Conservation (phyloP, 2,888 invertebrate genomes). For the Podotricha telesiphe region DNA sequence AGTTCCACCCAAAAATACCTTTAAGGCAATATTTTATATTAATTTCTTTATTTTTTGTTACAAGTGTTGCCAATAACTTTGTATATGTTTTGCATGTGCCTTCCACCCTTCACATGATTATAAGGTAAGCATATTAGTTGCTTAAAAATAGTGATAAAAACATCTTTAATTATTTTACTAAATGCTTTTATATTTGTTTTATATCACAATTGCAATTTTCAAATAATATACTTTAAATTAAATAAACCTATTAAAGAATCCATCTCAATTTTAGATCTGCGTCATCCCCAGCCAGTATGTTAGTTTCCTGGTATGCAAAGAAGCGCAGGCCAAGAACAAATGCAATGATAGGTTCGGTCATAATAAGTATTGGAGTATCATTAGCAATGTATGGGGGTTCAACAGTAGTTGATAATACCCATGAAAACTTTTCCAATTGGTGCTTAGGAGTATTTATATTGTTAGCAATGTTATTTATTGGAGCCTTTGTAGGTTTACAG, state of each 20-base stretch:
- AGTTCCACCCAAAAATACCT: constrained; percentile 74
- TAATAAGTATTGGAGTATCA: constrained; percentile 69
- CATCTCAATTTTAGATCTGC: constrained; percentile 63
- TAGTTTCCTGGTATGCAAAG: constrained; percentile 70
- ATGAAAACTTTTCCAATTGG: constrained; percentile 68
- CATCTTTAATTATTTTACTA: too few relatives aligned
- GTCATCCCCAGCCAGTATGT: constrained; percentile 75
- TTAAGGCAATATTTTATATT: constrained; percentile 68
- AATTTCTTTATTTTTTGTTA: constrained; percentile 72
- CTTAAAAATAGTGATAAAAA: not conserved
- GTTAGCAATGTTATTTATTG: constrained; percentile 64
- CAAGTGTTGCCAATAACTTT: constrained; percentile 78
- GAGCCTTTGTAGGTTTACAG: constrained; percentile 74
- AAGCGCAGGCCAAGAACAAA: constrained; percentile 62
- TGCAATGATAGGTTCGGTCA: constrained; percentile 67
- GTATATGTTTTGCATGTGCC: constrained; percentile 79
- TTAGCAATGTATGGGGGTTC: constrained; percentile 75
- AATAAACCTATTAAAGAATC: constrained; percentile 36
- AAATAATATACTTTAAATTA: not conserved
- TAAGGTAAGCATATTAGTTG: constrained; percentile 61
- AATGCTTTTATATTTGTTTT: not conserved
- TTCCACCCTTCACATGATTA: constrained; percentile 79
- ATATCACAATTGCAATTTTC: not conserved
- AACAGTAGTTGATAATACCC: constrained; percentile 59
- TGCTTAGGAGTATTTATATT: constrained; percentile 69